phyloP scores from a whole-genome alignment of 2,888 invertebrate genomes.

The Artemia sp. region DNA sequence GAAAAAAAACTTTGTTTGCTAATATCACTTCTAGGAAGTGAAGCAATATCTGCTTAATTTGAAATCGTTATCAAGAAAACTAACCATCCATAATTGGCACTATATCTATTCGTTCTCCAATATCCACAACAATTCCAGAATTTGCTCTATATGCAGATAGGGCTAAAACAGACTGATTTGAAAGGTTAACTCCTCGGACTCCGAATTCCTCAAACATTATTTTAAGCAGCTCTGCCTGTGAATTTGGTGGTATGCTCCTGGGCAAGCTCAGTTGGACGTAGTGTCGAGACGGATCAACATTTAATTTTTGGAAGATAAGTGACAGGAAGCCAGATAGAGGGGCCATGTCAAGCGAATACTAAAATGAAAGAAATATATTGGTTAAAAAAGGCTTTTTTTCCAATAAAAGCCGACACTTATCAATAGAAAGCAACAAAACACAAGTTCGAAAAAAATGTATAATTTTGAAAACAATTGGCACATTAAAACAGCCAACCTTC shows the following conservation, averaged over 20 bases:
- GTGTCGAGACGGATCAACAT: slow-evolving; percentile 35
- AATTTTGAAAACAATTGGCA: too few species aligned
- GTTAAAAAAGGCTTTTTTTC: neutral
- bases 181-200: slow-evolving; percentile 35
- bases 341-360: slow-evolving; percentile 34
- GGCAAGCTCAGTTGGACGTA: slow-evolving; percentile 35
- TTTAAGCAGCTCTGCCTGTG: slow-evolving; percentile 34
- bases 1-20: too few species aligned
- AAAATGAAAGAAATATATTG: slow-evolving; percentile 23
- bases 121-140: slow-evolving; percentile 42
- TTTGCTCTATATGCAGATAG: slow-evolving; percentile 42
- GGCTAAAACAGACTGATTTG: slow-evolving; percentile 39
- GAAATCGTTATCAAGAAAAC: slow-evolving; percentile 20
- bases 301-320: slow-evolving; percentile 37
- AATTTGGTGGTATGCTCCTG: slow-evolving; percentile 33
- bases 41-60: too few species aligned
- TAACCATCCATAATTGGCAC: slow-evolving; percentile 40
- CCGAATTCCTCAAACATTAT: slow-evolving; percentile 32
- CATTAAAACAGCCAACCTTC: too few species aligned
- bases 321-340: slow-evolving; percentile 35
- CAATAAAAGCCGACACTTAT: too few species aligned
- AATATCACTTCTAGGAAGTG: too few species aligned
- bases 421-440: too few species aligned
- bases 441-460: too few species aligned
- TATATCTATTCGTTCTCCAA: slow-evolving; percentile 41